Conservation (phyloP, 2,888 invertebrate species). For the Dinocampus coccinellae region DNA sequence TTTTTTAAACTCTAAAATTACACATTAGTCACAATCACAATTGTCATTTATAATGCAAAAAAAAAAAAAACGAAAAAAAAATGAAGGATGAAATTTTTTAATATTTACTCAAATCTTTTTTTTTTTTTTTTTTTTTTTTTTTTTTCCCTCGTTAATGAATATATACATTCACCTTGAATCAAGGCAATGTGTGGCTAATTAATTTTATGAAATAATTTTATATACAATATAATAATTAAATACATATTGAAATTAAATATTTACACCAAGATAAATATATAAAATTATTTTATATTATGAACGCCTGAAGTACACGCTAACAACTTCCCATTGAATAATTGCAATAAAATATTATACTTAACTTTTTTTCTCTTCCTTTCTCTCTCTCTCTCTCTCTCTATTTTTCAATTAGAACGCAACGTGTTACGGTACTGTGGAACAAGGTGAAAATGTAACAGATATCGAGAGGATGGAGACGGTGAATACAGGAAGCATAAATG, state of each 20-base stretch:
- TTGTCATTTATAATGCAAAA: background rate
- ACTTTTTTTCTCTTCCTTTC: background rate
- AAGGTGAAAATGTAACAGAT: conserved; percentile 64
- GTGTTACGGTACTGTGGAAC: conserved; percentile 67
- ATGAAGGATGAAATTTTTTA: background rate
- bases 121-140: conserved; percentile 1
- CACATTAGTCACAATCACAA: background rate
- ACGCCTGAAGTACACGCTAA: background rate
- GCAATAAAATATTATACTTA: background rate
- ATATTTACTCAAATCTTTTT: background rate
- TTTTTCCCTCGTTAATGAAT: background rate
- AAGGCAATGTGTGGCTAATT: background rate
- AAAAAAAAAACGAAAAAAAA: no score
- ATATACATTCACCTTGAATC: background rate
- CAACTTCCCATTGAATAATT: background rate
- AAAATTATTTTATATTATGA: background rate
- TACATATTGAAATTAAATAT: background rate
- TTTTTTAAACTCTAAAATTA: background rate
- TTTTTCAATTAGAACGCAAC: conserved; percentile 65
- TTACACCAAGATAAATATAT: background rate
- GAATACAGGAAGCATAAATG: conserved; percentile 52
- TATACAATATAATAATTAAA: background rate
- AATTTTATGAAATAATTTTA: background rate
- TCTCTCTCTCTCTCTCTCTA: background rate
- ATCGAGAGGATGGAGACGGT: conserved; percentile 64